Percentiles rank a stretch among this genome's conserved stretches.
These are phyloP conservation scores for Tachina fera DNA, from an alignment of 2,888 invertebrate genomes.

Conservation along the genomic window DNA sequence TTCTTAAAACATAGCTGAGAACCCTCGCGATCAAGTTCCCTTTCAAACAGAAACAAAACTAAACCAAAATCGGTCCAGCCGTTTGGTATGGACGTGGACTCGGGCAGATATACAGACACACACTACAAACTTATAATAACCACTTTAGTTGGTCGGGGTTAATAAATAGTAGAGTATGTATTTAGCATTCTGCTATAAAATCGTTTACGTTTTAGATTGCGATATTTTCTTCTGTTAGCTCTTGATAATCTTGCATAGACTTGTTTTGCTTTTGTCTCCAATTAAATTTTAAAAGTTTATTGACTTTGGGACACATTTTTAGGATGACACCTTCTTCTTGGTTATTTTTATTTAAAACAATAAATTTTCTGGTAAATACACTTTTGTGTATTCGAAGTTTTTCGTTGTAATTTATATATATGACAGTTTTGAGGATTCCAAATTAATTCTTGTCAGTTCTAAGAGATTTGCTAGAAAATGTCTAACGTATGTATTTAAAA, in stretches of 20 bases:
- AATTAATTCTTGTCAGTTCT: neutral
- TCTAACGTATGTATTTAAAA: neutral
- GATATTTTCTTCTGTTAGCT: neutral
- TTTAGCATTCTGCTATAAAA: no score
- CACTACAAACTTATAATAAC: no score
- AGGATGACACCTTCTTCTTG: neutral
- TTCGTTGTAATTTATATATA: neutral
- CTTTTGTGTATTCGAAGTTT: neutral
- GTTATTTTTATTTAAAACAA: neutral
- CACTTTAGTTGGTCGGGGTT: no score
- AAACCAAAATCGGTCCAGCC: no score
- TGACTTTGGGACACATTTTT: conserved; percentile 26
- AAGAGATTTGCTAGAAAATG: neutral
- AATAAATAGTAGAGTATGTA: no score
- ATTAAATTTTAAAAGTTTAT: conserved; percentile 63
- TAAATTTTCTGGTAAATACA: neutral
- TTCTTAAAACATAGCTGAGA: no score
- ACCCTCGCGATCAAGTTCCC: no score
- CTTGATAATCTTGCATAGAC: conserved; percentile 22
- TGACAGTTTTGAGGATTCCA: neutral
- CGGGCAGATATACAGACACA: no score
- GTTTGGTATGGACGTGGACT: no score
- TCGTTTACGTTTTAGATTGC: neutral
- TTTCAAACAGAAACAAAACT: no score
- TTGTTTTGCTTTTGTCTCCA: conserved; percentile 42